Conservation (phyloP, 1,140 invertebrate species). For the Alviniconcha marisindica region DNA sequence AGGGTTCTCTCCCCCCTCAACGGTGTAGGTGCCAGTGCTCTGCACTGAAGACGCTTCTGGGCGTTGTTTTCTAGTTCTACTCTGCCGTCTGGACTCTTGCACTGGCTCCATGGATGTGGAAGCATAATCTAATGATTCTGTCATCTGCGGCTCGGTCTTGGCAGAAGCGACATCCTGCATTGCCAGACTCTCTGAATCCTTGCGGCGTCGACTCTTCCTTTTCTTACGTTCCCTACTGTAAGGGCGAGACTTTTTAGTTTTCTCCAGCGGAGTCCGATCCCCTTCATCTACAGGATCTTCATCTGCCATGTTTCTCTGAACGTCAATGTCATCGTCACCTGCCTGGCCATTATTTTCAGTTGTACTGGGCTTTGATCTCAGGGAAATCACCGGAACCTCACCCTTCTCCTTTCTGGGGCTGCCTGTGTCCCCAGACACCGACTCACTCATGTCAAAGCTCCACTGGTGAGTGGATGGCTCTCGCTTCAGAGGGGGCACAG, state of each 20-base stretch:
- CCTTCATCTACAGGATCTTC: constrained; percentile 44
- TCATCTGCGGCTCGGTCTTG: no score
- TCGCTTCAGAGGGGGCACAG: not conserved
- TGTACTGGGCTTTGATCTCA: constrained; percentile 11
- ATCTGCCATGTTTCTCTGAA: no score
- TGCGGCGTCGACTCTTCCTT: constrained; percentile 16
- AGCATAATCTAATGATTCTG: no score
- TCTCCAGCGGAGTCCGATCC: constrained; percentile 46
- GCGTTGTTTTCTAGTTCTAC: constrained; percentile 40
- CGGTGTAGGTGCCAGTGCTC: constrained; percentile 49
- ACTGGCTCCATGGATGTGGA: not conserved
- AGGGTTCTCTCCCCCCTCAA: constrained; percentile 37
- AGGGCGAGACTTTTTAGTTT: constrained; percentile 37
- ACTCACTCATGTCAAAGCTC: constrained; percentile 11
- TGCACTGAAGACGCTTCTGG: constrained; percentile 40
- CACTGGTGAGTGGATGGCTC: constrained; percentile 26
- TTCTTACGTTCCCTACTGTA: constrained; percentile 47
- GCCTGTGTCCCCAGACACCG: not conserved
- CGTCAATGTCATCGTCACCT: constrained; percentile 48
- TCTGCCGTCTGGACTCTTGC: constrained; percentile 23
- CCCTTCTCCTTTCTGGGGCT: constrained; percentile 2
- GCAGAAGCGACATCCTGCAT: no score
- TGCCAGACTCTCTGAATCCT: not conserved
- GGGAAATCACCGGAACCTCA: not conserved
- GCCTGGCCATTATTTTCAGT: constrained; percentile 45